phyloP scores from a whole-genome alignment of 2,113 vertebrate genomes.

The Cichladusa arquata region DNA sequence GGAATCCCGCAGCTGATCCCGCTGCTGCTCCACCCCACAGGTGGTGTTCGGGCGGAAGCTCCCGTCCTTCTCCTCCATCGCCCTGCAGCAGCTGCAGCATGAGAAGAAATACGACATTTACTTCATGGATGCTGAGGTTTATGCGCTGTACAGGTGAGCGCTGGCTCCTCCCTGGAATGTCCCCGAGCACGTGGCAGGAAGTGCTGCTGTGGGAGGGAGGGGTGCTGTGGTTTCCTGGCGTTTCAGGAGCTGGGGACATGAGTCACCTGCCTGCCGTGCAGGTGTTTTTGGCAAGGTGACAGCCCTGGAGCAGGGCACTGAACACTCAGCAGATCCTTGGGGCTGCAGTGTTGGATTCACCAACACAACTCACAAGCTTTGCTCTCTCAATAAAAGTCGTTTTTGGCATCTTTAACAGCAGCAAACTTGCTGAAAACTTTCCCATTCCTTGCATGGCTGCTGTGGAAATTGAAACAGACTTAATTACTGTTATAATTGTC shows the following conservation, averaged over 20 bases:
- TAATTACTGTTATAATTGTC: background rate
- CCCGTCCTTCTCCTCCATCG: slow-evolving; percentile 80
- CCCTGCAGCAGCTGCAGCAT: slow-evolving; percentile 81
- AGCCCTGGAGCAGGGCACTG: background rate
- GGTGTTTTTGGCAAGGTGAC: background rate
- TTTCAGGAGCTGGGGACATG: background rate
- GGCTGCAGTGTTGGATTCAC: fast-evolving
- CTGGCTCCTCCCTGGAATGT: background rate
- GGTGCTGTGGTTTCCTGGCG: background rate
- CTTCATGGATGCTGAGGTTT: slow-evolving; percentile 83
- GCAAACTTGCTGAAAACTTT: background rate
- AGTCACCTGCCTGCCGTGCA: background rate
- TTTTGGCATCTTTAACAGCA: background rate
- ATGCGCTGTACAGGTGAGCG: slow-evolving; percentile 85
- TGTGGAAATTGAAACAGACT: background rate
- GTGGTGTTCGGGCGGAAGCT: slow-evolving; percentile 90
- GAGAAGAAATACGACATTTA: slow-evolving; percentile 93
- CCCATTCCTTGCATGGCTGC: background rate
- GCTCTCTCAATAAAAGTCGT: background rate
- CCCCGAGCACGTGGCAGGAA: background rate
- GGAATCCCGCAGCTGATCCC: background rate
- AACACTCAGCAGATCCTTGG: fast-evolving
- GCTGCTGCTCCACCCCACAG: slow-evolving; percentile 60
- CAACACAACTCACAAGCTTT: fast-evolving
- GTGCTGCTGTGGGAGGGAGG: background rate